Evolutionary conservation across 2,113 vertebrate genomes (phyloP).

Genomic region (Macaca mulatta): DNA sequence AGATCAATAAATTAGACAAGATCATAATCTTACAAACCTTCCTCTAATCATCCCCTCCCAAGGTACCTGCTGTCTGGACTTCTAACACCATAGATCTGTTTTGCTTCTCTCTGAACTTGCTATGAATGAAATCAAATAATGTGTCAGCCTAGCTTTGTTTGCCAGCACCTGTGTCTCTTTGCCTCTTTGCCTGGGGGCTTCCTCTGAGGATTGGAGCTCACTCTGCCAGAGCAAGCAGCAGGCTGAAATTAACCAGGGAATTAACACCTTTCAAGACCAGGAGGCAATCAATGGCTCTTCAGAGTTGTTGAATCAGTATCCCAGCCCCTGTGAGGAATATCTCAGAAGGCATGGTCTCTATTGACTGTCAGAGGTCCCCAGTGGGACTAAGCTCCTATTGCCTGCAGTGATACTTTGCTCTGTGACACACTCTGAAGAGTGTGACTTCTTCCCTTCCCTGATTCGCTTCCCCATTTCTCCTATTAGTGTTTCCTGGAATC

Average conservation of each 20-base stretch:
- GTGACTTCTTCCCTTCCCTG: neutral
- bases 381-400: neutral
- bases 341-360: neutral
- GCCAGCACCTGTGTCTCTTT: neutral
- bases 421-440: too few relatives aligned
- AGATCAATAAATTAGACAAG: neutral
- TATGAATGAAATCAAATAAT: neutral
- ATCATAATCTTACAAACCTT: neutral
- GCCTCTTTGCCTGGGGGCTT: neutral
- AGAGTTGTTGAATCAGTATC: neutral
- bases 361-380: neutral
- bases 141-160: neutral
- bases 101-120: neutral
- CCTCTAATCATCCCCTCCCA: neutral
- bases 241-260: neutral
- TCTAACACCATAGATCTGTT: neutral
- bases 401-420: neutral
- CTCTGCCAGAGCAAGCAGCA: neutral
- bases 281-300: neutral
- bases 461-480: neutral
- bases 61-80: neutral
- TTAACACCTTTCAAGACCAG: neutral
- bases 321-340: accelerated
- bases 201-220: neutral
- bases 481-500: too few relatives aligned